These are phyloP conservation scores for Carabus problematicus DNA, from an alignment of 2,888 invertebrate species.

Conservation along the genomic window DNA sequence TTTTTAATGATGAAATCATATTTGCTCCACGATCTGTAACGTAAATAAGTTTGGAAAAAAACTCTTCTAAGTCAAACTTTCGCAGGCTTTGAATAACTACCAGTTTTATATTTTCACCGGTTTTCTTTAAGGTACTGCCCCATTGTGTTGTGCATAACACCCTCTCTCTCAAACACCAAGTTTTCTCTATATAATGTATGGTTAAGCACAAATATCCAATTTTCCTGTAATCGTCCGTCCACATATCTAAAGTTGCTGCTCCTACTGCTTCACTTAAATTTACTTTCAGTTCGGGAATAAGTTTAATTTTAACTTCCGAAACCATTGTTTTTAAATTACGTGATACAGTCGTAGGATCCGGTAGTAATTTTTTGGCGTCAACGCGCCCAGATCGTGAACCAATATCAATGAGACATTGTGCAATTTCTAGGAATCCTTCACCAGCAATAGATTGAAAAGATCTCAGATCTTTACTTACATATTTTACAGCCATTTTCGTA, in stretches of 20 bases:
- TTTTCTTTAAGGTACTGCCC: no score
- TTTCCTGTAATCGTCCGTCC: no score
- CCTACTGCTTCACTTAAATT: no score
- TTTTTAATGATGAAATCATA: not conserved
- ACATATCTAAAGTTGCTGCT: no score
- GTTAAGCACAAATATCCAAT: no score
- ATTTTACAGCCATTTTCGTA: constrained; percentile 7
- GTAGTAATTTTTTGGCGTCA: not conserved
- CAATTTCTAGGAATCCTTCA: constrained; percentile 1
- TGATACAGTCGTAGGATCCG: no score
- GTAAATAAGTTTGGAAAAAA: constrained; percentile 4
- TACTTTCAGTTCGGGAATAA: no score
- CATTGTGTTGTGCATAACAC: no score
- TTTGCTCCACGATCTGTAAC: constrained; percentile 12
- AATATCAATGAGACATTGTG: constrained; percentile 9
- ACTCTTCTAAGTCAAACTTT: constrained; percentile 11
- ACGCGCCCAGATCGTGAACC: not conserved
- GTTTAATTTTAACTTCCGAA: no score
- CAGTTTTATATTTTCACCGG: not conserved
- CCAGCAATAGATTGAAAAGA: constrained; percentile 4
- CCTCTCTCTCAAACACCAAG: no score
- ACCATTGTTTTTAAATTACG: no score
- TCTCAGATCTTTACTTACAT: constrained; percentile 9
- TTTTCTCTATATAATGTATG: no score
- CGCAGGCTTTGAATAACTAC: not conserved